Evolutionary conservation across 2,113 vertebrate genomes (phyloP).

Genomic region (Gymnorhina tibicen): DNA sequence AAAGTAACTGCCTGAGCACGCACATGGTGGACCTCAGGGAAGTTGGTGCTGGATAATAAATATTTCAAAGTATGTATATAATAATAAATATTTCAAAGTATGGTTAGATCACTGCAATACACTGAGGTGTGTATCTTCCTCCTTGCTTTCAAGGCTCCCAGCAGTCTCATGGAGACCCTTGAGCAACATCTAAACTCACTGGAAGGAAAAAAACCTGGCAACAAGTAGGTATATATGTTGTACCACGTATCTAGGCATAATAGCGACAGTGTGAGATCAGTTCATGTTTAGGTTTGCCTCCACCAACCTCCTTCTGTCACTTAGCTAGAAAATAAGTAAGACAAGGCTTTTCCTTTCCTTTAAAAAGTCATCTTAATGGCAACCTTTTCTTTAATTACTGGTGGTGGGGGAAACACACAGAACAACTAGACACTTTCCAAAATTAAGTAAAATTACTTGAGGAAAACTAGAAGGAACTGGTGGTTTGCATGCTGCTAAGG

Average conservation of each 20-base stretch:
- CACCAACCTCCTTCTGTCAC: not conserved
- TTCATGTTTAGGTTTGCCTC: not conserved
- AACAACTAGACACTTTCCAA: not conserved
- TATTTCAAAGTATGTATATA: not conserved
- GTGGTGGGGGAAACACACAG: not conserved
- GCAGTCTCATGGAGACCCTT: slow-evolving; percentile 96
- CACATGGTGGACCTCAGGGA: not conserved
- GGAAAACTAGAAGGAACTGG: not conserved
- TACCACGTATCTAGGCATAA: not conserved
- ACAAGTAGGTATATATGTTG: slow-evolving; percentile 73
- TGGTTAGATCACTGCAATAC: not conserved
- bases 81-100: not conserved
- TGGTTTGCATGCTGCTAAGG: not conserved
- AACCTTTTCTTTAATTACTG: not conserved
- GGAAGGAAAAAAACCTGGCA: slow-evolving; percentile 93
- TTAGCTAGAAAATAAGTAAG: not conserved
- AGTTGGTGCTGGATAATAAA: not conserved
- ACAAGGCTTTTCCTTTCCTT: not conserved
- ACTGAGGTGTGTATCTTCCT: slow-evolving; percentile 16
- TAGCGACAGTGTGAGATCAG: not conserved
- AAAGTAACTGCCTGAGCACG: not conserved
- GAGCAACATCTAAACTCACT: slow-evolving; percentile 98
- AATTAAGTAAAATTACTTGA: not conserved
- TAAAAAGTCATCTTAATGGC: not conserved
- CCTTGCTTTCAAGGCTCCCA: slow-evolving; percentile 85